A percentile compares a stretch with the other conserved stretches of the same genome.
These are phyloP conservation scores for Novumbra hubbsi DNA, from an alignment of 2,797 vertebrate species.

Conservation along the genomic window DNA sequence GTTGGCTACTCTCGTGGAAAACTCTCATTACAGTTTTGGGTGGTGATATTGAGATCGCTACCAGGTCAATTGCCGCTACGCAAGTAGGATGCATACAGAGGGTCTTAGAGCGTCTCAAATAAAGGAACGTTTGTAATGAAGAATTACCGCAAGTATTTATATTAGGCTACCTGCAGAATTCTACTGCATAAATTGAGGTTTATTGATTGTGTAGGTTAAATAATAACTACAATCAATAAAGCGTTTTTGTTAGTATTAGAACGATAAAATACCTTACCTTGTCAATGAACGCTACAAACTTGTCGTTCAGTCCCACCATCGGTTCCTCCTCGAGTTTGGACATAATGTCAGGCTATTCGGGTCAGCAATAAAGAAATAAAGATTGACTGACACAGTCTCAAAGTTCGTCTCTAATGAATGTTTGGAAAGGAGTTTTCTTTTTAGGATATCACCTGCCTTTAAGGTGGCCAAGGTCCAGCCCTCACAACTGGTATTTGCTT, in stretches of 20 bases:
- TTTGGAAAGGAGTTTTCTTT: neutral
- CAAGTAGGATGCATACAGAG: too few species aligned
- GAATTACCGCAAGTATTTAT: too few species aligned
- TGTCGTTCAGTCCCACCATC: conserved; percentile 72
- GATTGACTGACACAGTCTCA: neutral
- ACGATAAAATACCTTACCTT: conserved; percentile 52
- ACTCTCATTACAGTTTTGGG: too few species aligned
- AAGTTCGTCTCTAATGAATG: neutral
- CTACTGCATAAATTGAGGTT: too few species aligned
- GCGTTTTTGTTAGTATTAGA: neutral
- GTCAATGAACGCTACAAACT: conserved; percentile 68
- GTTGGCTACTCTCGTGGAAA: too few species aligned
- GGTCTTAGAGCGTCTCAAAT: too few species aligned
- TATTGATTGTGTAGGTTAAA: too few species aligned
- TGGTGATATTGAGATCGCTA: too few species aligned
- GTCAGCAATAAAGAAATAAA: neutral
- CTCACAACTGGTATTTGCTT: conserved; percentile 30
- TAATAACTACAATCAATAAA: too few species aligned
- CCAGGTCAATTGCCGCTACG: too few species aligned
- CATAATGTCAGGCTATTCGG: conserved; percentile 30
- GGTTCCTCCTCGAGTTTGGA: conserved; percentile 63
- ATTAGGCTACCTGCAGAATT: too few species aligned
- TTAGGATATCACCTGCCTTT: conserved; percentile 23
- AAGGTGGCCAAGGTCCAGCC: conserved; percentile 36
- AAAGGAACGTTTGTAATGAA: too few species aligned